Evolutionary conservation across 2,888 invertebrate genomes (phyloP), one percentile per base, ranked within the genome.

Genomic region (Galeruca laticollis): DNA sequence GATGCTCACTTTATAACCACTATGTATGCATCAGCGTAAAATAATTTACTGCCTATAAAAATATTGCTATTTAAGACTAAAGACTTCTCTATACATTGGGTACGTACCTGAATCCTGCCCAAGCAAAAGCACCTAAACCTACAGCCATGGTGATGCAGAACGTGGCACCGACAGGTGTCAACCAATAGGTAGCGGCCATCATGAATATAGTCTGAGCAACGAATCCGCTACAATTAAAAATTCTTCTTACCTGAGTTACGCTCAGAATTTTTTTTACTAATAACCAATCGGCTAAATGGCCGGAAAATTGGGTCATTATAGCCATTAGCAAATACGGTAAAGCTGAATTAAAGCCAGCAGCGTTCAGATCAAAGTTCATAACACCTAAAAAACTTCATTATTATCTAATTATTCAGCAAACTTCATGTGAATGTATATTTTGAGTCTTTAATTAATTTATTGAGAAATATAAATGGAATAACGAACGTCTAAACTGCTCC

Each of bases 301-400:
- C 97, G 0, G 95, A 92, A 73, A 92, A 86, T 79, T 93, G 94
- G 8, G 96, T 87, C 20, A 93, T 89, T 35, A 94, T 87, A 0
- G 94, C 93, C 96, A 97, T 96, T 0, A 93, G 92, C 18, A 97
- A 84, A 83, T 97, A 97, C 0, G 97, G 97, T 52, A 97, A 87
- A 0, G 96, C 96, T 0, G 96, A 92, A 63, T 95, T 83, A 81
- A 93, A 91, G 2, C 97, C 97, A 8, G 95, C 93, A 82, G 94
- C 90, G 10, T 92, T 90, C 61, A 94, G 87, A 79, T 93, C 88
- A 83, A 92, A 94, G 75, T 90, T 87, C 74, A 92, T 87, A 0
- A 92, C 91, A 78, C 94, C 94, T 94, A 84, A 13, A 87, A 66
- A 26, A 20, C 20, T 21, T 37, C 11, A 54, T 8, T 26, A 54